Percentiles rank a stretch among this genome's conserved stretches.
phyloP scores from a whole-genome alignment of 2,888 invertebrate genomes.

The Microplitis deprimator region DNA sequence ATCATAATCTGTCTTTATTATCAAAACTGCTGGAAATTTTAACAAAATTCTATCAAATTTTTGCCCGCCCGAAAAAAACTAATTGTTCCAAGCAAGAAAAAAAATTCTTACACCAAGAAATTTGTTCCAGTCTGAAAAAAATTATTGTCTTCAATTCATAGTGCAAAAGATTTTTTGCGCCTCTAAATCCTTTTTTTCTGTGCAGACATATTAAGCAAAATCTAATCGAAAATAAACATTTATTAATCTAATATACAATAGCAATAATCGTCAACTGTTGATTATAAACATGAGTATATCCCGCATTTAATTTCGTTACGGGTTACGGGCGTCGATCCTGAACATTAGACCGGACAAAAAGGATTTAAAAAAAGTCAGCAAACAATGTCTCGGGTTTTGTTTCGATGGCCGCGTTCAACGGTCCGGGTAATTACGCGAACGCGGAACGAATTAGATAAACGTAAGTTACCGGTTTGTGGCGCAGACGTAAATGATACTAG shows the following conservation, averaged over 20 bases:
- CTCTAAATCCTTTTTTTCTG: no score
- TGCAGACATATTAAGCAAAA: no score
- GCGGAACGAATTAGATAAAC: constrained; percentile 37
- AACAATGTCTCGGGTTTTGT: constrained; percentile 25
- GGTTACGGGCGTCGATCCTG: not conserved
- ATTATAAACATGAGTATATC: not conserved
- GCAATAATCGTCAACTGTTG: not conserved
- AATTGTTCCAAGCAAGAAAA: no score
- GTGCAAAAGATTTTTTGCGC: no score
- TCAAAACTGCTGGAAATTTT: no score
- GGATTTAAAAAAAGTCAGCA: constrained; percentile 12
- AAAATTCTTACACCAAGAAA: no score
- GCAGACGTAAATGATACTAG: constrained; percentile 13
- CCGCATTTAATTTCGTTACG: not conserved
- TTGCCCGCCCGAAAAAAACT: no score
- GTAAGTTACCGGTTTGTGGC: constrained; percentile 2
- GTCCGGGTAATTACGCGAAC: constrained; percentile 46
- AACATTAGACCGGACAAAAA: not conserved
- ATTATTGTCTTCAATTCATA: no score
- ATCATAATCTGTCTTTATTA: no score
- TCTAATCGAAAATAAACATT: not conserved
- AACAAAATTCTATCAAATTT: no score
- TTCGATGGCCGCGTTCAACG: constrained; percentile 32
- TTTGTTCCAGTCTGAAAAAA: no score
- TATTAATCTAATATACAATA: not conserved